Evolutionary conservation across 1,140 invertebrate genomes (phyloP).

Genomic region (Microvelia longipes): DNA sequence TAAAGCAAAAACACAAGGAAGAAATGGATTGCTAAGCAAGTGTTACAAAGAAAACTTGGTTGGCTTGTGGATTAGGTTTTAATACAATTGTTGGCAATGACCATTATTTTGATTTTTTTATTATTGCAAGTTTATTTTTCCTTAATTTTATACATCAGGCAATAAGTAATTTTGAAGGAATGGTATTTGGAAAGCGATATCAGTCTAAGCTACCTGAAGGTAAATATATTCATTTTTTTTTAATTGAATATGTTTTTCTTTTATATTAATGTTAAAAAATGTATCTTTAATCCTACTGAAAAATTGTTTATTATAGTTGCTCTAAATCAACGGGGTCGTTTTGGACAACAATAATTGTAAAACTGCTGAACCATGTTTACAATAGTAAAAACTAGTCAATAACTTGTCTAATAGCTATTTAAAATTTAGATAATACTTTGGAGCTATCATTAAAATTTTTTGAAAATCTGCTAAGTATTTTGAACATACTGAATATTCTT

Average conservation of each 20-base stretch:
- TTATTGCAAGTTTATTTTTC: neutral
- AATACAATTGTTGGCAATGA: neutral
- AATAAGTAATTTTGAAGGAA: neutral
- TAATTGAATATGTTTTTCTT: neutral
- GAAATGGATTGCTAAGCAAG: neutral
- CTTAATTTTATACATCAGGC: neutral
- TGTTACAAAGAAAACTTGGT: neutral
- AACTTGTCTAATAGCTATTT: too few species aligned
- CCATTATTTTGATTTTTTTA: neutral
- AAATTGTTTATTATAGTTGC: too few species aligned
- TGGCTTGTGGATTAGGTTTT: neutral
- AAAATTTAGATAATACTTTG: too few species aligned
- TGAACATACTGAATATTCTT: too few species aligned
- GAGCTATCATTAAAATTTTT: too few species aligned
- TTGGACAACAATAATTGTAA: too few species aligned
- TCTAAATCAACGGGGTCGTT: too few species aligned
- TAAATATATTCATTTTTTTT: neutral
- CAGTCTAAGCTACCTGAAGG: constrained; percentile 1
- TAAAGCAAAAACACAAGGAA: neutral
- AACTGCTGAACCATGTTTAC: too few species aligned
- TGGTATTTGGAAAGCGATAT: neutral
- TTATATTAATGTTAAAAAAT: neutral
- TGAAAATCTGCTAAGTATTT: too few species aligned
- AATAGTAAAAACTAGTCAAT: too few species aligned
- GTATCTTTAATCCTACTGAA: too few species aligned